phyloP scores from a whole-genome alignment of 2,888 invertebrate species.

The Agrotis clavis region DNA sequence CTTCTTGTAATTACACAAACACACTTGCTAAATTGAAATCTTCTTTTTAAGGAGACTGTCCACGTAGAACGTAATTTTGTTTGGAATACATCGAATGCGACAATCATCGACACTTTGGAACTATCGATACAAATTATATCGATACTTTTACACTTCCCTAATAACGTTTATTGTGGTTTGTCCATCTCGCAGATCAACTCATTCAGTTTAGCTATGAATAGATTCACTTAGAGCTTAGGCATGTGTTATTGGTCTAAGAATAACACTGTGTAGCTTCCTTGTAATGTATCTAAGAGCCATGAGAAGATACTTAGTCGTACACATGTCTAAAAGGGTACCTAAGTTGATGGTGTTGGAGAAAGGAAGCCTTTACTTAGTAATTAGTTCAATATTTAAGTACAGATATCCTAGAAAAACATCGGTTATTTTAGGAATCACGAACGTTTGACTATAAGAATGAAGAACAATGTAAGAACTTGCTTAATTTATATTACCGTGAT shows the following conservation, averaged over 20 bases:
- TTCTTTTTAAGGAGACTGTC: not conserved
- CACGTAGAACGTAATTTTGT: not conserved
- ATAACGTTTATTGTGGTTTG: conserved; percentile 45
- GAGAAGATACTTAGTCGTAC: conserved; percentile 39
- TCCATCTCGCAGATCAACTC: conserved; percentile 52
- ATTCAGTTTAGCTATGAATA: conserved; percentile 57
- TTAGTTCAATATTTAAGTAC: not conserved
- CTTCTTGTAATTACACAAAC: too few species aligned
- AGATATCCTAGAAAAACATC: not conserved
- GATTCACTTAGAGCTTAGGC: conserved; percentile 51
- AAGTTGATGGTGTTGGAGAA: not conserved
- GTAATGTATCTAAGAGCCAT: conserved; percentile 34
- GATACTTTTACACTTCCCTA: not conserved
- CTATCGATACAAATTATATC: conserved; percentile 1
- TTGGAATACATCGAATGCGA: not conserved
- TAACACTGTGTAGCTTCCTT: conserved; percentile 51
- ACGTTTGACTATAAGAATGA: not conserved
- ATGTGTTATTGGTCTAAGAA: conserved; percentile 56
- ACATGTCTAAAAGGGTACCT: not conserved
- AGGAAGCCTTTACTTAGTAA: not conserved
- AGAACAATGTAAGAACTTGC: not conserved
- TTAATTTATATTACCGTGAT: too few species aligned
- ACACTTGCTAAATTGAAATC: not conserved
- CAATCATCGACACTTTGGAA: not conserved
- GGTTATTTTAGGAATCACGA: not conserved